phyloP scores from a whole-genome alignment of 1,140 invertebrate species.

The Acromyrmex charruanus region DNA sequence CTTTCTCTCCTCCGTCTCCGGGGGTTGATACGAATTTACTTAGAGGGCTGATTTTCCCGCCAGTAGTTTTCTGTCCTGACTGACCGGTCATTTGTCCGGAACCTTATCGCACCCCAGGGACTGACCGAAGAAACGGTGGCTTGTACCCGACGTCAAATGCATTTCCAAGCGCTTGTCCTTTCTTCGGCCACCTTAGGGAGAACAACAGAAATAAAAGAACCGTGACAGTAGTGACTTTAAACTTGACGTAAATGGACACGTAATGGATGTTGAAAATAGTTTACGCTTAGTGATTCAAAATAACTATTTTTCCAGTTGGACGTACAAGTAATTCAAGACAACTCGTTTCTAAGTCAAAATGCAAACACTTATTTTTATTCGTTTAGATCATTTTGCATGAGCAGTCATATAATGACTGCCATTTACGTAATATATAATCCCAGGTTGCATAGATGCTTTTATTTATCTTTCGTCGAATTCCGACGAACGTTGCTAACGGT shows the following conservation, averaged over 20 bases:
- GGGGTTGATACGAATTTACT: slow-evolving; percentile 84
- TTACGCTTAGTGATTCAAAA: background rate
- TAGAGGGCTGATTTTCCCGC: slow-evolving; percentile 81
- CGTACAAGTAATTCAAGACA: background rate
- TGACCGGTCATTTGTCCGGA: slow-evolving; percentile 82
- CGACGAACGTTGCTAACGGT: slow-evolving; percentile 19
- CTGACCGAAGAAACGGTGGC: slow-evolving; percentile 63
- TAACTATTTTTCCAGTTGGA: background rate
- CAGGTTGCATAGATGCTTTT: slow-evolving; percentile 4
- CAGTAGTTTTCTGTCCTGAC: slow-evolving; percentile 78
- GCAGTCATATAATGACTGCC: background rate
- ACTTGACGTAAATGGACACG: slow-evolving; percentile 39
- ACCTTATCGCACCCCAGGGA: slow-evolving; percentile 83
- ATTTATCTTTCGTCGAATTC: slow-evolving; percentile 31
- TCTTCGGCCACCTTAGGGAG: slow-evolving; percentile 25
- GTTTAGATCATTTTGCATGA: background rate
- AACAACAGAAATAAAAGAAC: slow-evolving; percentile 48
- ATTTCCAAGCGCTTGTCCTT: slow-evolving; percentile 67
- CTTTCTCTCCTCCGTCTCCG: slow-evolving; percentile 69
- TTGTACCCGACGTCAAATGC: slow-evolving; percentile 70
- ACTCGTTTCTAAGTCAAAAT: slow-evolving; percentile 26
- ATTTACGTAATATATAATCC: background rate
- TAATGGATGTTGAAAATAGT: slow-evolving; percentile 18
- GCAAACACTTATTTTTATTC: background rate
- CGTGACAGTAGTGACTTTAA: slow-evolving; percentile 47